These are phyloP conservation scores for Marmota flaviventris DNA, from an alignment of 2,113 vertebrate genomes.

Conservation along the genomic window DNA sequence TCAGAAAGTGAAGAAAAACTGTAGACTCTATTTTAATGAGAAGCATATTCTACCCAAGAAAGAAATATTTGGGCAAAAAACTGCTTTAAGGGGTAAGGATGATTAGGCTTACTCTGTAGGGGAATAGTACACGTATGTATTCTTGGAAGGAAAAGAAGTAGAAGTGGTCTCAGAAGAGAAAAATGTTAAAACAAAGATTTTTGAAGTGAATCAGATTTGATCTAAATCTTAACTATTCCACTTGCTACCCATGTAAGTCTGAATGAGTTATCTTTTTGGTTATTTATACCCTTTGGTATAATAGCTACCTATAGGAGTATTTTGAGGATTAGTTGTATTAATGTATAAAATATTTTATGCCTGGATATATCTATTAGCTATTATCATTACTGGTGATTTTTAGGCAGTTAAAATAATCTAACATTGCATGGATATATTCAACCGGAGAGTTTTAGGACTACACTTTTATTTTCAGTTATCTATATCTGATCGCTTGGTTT, in stretches of 20 bases:
- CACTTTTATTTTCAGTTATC: neutral
- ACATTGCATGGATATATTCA: neutral
- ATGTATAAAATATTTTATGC: neutral
- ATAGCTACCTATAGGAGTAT: neutral
- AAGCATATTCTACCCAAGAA: neutral
- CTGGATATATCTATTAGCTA: neutral
- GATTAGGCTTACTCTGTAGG: conserved; percentile 20
- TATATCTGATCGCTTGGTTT: neutral
- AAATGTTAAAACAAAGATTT: conserved; percentile 36
- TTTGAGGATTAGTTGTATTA: conserved; percentile 14
- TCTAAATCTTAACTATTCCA: conserved; percentile 6
- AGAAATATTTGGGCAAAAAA: conserved; percentile 36
- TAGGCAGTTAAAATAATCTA: neutral
- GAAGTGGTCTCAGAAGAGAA: neutral
- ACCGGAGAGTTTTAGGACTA: neutral
- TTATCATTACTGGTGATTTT: conserved; percentile 30
- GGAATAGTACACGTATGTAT: neutral
- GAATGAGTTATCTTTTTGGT: neutral
- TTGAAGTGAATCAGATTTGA: neutral
- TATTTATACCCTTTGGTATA: neutral
- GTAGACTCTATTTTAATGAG: conserved; percentile 39
- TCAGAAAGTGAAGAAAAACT: conserved; percentile 1
- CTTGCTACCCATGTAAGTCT: neutral
- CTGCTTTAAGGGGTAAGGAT: neutral
- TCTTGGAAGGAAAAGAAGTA: conserved; percentile 42